These are phyloP conservation scores for Malthinus flaveolus DNA, from an alignment of 2,888 invertebrate genomes.

Conservation along the genomic window DNA sequence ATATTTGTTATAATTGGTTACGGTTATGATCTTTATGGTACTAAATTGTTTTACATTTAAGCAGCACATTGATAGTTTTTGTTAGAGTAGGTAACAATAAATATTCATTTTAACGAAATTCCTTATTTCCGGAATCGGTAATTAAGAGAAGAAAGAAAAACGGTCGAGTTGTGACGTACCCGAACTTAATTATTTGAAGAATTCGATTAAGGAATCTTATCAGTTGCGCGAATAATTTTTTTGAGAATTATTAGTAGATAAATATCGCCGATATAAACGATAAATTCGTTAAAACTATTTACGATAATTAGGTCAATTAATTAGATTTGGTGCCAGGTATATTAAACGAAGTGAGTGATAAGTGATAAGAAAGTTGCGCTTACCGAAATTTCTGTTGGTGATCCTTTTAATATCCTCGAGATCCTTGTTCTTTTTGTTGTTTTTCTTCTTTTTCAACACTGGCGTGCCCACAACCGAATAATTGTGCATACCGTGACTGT, in stretches of 20 bases:
- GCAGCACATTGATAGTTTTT: slow-evolving; percentile 5
- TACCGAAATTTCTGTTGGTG: slow-evolving; percentile 46
- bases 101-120: background rate
- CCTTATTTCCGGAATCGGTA: background rate
- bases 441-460: slow-evolving; percentile 49
- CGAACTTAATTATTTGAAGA: slow-evolving; percentile 3
- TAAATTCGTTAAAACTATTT: background rate
- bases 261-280: slow-evolving; percentile 3
- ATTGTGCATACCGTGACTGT: slow-evolving; percentile 61
- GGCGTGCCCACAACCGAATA: slow-evolving; percentile 62
- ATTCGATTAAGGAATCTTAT: slow-evolving; percentile 5
- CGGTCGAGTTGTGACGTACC: slow-evolving; percentile 2
- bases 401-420: slow-evolving; percentile 42
- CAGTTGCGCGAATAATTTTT: slow-evolving; percentile 1
- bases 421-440: slow-evolving; percentile 39
- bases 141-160: background rate
- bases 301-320: slow-evolving; percentile 12
- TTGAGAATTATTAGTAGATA: slow-evolving; percentile 3
- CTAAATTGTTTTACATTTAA: background rate
- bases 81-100: background rate
- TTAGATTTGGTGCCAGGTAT: slow-evolving; percentile 12
- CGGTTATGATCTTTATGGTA: slow-evolving; percentile 1
- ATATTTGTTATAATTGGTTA: slow-evolving; percentile 4
- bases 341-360: background rate
- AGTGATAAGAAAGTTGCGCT: slow-evolving; percentile 33